phyloP scores from a whole-genome alignment of 2,797 vertebrate genomes.

The Phoeniculus purpureus region DNA sequence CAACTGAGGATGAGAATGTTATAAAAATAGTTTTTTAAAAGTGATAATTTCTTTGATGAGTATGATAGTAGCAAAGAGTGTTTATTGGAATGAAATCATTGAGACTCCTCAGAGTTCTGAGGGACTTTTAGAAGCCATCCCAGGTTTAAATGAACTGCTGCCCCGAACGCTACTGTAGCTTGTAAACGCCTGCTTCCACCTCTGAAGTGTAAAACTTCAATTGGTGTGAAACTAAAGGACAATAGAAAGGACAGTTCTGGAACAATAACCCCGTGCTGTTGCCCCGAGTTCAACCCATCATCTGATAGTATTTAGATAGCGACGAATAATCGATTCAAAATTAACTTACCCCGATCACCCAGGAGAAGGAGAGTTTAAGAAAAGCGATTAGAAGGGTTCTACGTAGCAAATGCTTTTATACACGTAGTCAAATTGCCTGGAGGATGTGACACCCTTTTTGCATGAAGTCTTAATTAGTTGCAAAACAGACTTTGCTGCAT shows the following conservation, averaged over 20 bases:
- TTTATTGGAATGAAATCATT: not conserved
- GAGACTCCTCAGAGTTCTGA: not conserved
- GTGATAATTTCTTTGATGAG: not conserved
- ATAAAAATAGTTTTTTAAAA: not conserved
- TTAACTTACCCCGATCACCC: constrained; percentile 53
- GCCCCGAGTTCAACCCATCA: not conserved
- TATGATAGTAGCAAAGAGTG: not conserved
- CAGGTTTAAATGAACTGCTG: not conserved
- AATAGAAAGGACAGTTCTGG: not conserved
- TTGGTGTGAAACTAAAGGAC: not conserved
- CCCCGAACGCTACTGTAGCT: not conserved
- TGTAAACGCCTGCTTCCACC: not conserved
- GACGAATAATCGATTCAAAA: constrained; percentile 22
- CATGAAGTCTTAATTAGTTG: constrained; percentile 67
- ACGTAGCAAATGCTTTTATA: constrained; percentile 65
- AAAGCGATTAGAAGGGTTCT: constrained; percentile 39
- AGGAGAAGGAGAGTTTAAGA: constrained; percentile 43
- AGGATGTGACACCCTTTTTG: constrained; percentile 68
- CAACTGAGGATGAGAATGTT: not conserved
- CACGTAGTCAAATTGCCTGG: constrained; percentile 39
- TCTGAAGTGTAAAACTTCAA: not conserved
- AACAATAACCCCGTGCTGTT: not conserved
- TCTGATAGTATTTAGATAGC: not conserved
- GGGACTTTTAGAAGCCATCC: not conserved
- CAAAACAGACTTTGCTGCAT: constrained; percentile 68